These are phyloP conservation scores for Rhea pennata DNA, from an alignment of 2,113 vertebrate species.

Conservation along the genomic window DNA sequence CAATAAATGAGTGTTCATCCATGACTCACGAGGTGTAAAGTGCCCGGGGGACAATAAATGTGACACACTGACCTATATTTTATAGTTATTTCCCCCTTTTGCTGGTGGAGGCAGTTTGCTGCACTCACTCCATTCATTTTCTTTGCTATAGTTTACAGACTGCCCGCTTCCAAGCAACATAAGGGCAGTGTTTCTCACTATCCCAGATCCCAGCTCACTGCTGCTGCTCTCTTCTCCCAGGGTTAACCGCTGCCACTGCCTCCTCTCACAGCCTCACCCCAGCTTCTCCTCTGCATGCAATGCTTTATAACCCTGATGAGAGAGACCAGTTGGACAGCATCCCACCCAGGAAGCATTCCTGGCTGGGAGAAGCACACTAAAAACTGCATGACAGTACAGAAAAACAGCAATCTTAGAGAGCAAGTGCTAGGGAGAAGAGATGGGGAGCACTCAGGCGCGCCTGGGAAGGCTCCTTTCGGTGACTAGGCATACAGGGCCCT, in stretches of 20 bases:
- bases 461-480: background rate
- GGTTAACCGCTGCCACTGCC: background rate
- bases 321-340: background rate
- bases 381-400: background rate
- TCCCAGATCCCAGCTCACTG: background rate
- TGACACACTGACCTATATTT: background rate
- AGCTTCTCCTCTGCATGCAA: too few relatives aligned
- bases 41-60: background rate
- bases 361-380: background rate
- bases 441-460: background rate
- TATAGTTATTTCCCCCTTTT: background rate
- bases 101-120: background rate
- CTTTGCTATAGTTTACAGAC: background rate
- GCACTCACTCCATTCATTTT: background rate
- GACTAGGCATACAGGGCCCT: background rate
- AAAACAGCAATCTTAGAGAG: background rate
- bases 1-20: fast-evolving
- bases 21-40: background rate
- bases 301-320: background rate
- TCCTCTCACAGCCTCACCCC: too few relatives aligned
- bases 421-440: background rate
- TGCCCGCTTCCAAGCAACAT: background rate
- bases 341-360: background rate
- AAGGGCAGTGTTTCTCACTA: fast-evolving
- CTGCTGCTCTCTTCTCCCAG: background rate